Evolutionary conservation across 2,888 invertebrate species (phyloP), one percentile per base, ranked within the genome.

Genomic region (Tenthredo mesomela): DNA sequence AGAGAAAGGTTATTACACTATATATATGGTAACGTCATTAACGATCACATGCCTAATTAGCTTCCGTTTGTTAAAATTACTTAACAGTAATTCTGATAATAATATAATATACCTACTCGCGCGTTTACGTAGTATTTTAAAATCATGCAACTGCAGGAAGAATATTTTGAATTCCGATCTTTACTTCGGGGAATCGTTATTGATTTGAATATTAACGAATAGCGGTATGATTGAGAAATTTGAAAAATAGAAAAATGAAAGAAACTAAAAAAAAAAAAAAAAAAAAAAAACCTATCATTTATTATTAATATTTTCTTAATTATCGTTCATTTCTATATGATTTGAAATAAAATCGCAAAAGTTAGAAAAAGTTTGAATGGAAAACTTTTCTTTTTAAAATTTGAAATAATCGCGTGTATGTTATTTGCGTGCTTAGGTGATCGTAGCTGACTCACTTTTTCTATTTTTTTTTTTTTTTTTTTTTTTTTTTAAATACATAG

Each of bases 11-110:
- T 7, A 37, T 37, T 37, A 70, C 4, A 37, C 18, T 18, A 15
- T 10, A 70, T n/a, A 37, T 10, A 70, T n/a, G n/a, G 18, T 37
- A 12, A 5, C 18, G 7, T 25, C 18, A 40, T 33, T 37, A 70
- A 70, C 70, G 70, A 70, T 37, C 70, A 37, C n/a, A 70, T 40
- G 70, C n/a, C 33, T 70, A 70, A 70, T 70, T 70, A 70, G n/a
- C 70, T n/a, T 37, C 37, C 7, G 33, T 70, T 70, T 70, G 70
- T 70, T 70, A 37, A 7, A 70, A 70, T 70, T 70, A 37, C 33
- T 70, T 18, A 33, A 70, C 15, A 70, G 70, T 70, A 29, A n/a
- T 54, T 54, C 54, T 18, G 5, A 15, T n/a, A n/a, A n/a, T n/a
- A 3, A 47, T 12, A 3, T 3, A 2, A 12, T 43, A 33, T 37